These are phyloP conservation scores for Albula goreensis DNA, from an alignment of 2,113 vertebrate species.

Conservation along the genomic window DNA sequence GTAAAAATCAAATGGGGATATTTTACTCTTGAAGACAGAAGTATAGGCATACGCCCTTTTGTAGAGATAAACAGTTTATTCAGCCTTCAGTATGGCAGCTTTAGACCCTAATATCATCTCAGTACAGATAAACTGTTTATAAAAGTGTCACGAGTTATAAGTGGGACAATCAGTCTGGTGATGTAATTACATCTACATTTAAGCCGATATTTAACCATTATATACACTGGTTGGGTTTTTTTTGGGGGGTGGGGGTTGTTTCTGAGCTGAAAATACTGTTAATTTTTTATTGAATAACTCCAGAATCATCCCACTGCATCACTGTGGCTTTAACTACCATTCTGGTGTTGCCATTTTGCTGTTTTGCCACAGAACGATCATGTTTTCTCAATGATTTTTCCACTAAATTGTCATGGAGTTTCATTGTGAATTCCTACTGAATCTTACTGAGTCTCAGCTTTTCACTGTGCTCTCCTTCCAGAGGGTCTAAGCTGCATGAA, in stretches of 20 bases:
- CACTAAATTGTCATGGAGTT: too few species aligned
- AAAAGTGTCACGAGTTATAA: background rate
- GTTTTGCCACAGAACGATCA: too few species aligned
- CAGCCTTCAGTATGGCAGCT: background rate
- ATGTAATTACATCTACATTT: background rate
- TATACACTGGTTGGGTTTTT: background rate
- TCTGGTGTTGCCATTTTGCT: background rate
- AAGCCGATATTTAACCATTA: background rate
- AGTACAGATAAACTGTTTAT: slow-evolving; percentile 1
- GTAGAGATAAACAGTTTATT: slow-evolving; percentile 19
- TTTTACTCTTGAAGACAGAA: slow-evolving; percentile 1
- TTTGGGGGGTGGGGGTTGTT: background rate
- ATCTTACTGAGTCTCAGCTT: background rate
- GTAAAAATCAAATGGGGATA: background rate
- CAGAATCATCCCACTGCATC: background rate
- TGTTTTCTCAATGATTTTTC: too few species aligned
- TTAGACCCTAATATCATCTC: slow-evolving; percentile 4
- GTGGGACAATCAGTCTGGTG: background rate
- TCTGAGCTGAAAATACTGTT: too few species aligned
- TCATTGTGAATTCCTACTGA: background rate
- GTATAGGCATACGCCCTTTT: background rate
- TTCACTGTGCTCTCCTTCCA: slow-evolving; percentile 57
- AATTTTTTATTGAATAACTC: background rate
- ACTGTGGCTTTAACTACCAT: background rate
- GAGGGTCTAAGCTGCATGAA: slow-evolving; percentile 99